A percentile compares a stretch with the other conserved stretches of the same genome.
Evolutionary conservation across 2,113 vertebrate genomes (phyloP).

Genomic region (Erpornis zantholeuca): DNA sequence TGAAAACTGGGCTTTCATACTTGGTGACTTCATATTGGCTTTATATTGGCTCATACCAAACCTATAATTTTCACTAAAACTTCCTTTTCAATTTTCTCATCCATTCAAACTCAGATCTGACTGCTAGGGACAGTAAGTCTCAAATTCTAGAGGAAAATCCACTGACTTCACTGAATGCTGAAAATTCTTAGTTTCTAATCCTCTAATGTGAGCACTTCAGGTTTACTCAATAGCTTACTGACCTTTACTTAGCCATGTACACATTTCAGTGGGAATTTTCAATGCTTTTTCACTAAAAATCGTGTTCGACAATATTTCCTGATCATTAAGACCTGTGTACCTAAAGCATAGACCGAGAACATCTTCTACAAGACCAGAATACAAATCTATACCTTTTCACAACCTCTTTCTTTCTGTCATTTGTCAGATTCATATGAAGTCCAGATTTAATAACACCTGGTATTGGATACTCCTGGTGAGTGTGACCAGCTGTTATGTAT

Average conservation of each 20-base stretch:
- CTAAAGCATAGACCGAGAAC: background rate
- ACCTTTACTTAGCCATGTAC: constrained; percentile 65
- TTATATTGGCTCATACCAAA: background rate
- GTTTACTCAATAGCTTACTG: constrained; percentile 52
- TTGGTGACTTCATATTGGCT: background rate
- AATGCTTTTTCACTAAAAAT: constrained; percentile 59
- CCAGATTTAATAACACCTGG: background rate
- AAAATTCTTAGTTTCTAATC: constrained; percentile 45
- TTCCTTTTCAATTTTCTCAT: background rate
- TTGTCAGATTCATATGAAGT: background rate
- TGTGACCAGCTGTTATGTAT: background rate
- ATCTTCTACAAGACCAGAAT: constrained; percentile 34
- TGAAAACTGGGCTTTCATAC: background rate
- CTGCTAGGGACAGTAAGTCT: background rate
- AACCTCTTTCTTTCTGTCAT: background rate
- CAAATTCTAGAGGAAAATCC: constrained; percentile 5
- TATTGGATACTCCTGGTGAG: background rate
- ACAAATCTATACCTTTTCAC: constrained; percentile 11
- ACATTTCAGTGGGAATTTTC: constrained; percentile 56
- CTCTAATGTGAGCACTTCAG: constrained; percentile 33
- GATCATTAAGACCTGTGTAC: constrained; percentile 59
- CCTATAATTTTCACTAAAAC: background rate
- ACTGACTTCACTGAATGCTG: background rate
- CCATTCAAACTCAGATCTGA: background rate
- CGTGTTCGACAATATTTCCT: constrained; percentile 64